These are phyloP conservation scores for Sandelia bainsii DNA, from an alignment of 2,797 vertebrate species.

Conservation along the genomic window DNA sequence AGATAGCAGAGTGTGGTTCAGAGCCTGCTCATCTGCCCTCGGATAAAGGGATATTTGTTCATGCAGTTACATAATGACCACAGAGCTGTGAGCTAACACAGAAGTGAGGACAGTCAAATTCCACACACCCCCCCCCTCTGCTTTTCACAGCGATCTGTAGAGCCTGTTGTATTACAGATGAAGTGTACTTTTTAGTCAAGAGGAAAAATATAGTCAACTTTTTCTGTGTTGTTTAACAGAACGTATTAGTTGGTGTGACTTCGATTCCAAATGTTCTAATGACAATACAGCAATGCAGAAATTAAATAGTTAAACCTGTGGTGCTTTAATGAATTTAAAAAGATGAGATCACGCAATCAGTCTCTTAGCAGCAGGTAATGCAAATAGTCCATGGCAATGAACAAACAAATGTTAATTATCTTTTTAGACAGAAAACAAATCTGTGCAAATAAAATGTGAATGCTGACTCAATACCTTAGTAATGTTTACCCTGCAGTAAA, in stretches of 20 bases:
- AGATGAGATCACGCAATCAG: not conserved
- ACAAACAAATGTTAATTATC: not conserved
- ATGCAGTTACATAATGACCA: slow-evolving; percentile 73
- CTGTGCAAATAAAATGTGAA: slow-evolving; percentile 10
- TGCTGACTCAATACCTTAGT: not conserved
- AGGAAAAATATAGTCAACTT: not conserved
- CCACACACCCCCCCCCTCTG: slow-evolving; percentile 24
- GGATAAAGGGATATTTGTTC: slow-evolving; percentile 71
- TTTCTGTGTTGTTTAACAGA: slow-evolving; percentile 16
- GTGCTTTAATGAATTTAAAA: not conserved
- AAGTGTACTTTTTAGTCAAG: not conserved
- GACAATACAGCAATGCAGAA: not conserved
- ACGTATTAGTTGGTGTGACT: not conserved
- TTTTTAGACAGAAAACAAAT: slow-evolving; percentile 3
- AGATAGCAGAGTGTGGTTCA: slow-evolving; percentile 17
- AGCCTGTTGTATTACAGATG: slow-evolving; percentile 6
- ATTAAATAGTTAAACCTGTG: not conserved
- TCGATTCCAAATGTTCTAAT: not conserved
- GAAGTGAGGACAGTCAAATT: slow-evolving; percentile 71
- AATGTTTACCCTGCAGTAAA: not conserved
- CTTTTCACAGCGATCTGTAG: slow-evolving; percentile 32
- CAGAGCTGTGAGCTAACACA: slow-evolving; percentile 60
- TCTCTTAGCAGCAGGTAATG: not conserved
- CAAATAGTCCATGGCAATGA: not conserved
- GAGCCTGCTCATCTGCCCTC: slow-evolving; percentile 46